Evolutionary conservation across 1,140 invertebrate genomes (phyloP), one percentile per base, ranked within the genome.

Genomic region (Brachionus koreanus): DNA sequence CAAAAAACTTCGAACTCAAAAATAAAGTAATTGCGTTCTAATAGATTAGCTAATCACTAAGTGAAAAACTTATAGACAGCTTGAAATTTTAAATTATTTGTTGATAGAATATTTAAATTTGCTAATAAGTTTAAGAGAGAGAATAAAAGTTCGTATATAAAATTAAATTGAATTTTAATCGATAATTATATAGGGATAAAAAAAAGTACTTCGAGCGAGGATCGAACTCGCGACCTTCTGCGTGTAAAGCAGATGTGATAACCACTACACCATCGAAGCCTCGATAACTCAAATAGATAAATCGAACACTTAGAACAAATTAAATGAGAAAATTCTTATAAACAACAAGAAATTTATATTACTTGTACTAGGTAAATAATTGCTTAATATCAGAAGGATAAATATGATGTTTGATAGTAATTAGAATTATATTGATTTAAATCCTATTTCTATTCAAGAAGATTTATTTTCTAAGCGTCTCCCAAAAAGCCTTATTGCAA

Each of bases 191-290:
- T 25, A 25, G 23, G 6, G 33, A n/a, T 33, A 23, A 74, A 83
- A 83, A 83, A 83, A 39, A 29, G 37, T 83, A 65, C 77, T 83
- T 83, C 83, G 81, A 75, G 83, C 83, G 83, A 84, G 83, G 83
- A 72, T 84, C 83, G 83, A 84, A 84, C 83, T 76, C 83, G 83
- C 83, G 83, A 83, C 83, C 83, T 84, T 84, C 83, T 83, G 83
- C 83, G 83, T 84, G 83, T 84, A 84, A 84, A 84, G 77, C 83
- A 83, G 83, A 84, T 75, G 83, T 84, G 83, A 84, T 84, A 84
- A 84, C 83, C 83, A 84, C 83, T 84, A 84, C 77, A 84, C 83
- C 83, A 83, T 79, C 81, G 83, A 83, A 84, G 72, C 72, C 12
- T 69, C 25, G 67, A 19, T n/a, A 69, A 3, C 25, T 23, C 1